Evolutionary conservation across 2,113 vertebrate genomes (phyloP).

Genomic region (Dryoscopus gambensis): DNA sequence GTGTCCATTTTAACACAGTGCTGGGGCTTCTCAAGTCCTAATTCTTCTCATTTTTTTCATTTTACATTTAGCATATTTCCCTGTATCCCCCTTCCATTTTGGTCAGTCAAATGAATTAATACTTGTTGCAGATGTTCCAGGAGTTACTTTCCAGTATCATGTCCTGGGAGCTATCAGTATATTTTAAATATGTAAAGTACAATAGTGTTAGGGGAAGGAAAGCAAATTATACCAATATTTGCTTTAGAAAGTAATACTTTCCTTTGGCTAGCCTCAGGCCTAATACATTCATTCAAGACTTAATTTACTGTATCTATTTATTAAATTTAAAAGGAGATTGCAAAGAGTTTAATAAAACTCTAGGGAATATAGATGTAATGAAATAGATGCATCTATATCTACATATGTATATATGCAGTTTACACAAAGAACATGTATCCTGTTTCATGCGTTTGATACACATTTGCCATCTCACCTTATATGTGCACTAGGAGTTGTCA

Average conservation of each 20-base stretch:
- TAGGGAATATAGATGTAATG: neutral
- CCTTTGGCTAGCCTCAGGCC: neutral
- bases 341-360: neutral
- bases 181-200: neutral
- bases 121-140: neutral
- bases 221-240: slow-evolving; percentile 21
- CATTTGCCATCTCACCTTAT: neutral
- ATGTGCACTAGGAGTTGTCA: neutral
- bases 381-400: neutral
- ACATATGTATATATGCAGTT: neutral
- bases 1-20: neutral
- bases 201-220: neutral
- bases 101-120: neutral
- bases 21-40: neutral
- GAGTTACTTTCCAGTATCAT: neutral
- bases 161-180: neutral
- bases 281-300: neutral
- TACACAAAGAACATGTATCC: neutral
- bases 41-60: neutral
- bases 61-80: neutral
- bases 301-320: slow-evolving; percentile 19
- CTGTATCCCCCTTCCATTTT: neutral
- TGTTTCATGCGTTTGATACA: neutral
- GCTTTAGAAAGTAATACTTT: slow-evolving; percentile 18
- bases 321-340: neutral